phyloP scores from a whole-genome alignment of 2,797 vertebrate genomes.

The Diglossa cyanea region DNA sequence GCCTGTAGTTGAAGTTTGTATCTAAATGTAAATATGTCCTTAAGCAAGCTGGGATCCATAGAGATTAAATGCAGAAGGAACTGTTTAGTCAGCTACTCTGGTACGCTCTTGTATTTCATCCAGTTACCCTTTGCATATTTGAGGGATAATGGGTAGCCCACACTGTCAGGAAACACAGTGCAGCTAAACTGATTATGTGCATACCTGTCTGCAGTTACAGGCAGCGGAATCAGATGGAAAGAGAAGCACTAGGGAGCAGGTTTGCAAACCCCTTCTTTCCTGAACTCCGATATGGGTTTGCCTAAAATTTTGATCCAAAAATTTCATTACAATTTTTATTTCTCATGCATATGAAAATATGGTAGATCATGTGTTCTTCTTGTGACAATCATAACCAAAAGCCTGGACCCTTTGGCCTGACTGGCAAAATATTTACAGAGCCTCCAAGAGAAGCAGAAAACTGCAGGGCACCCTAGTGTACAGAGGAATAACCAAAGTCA shows the following conservation, averaged over 20 bases:
- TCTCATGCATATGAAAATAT: neutral
- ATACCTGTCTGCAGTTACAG: neutral
- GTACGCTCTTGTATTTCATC: neutral
- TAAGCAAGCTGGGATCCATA: neutral
- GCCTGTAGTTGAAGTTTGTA: neutral
- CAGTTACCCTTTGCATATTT: neutral
- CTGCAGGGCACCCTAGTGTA: neutral
- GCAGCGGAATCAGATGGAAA: neutral
- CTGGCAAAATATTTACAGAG: neutral
- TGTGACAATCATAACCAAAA: neutral
- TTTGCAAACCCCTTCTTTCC: neutral
- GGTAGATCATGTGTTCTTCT: neutral
- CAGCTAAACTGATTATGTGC: neutral
- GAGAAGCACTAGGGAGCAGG: neutral
- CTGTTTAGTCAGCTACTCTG: constrained; percentile 10
- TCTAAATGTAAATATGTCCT: constrained; percentile 38
- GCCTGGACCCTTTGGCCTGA: neutral
- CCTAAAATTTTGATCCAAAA: neutral
- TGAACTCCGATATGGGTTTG: neutral
- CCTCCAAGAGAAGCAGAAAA: neutral
- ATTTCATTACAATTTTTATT: neutral
- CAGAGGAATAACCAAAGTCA: neutral
- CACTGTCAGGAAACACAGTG: neutral
- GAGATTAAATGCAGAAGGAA: constrained; percentile 9
- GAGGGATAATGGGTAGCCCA: neutral